These are phyloP conservation scores for Drosophila pseudotakahashii DNA, from an alignment of 2,888 invertebrate species.

Conservation along the genomic window DNA sequence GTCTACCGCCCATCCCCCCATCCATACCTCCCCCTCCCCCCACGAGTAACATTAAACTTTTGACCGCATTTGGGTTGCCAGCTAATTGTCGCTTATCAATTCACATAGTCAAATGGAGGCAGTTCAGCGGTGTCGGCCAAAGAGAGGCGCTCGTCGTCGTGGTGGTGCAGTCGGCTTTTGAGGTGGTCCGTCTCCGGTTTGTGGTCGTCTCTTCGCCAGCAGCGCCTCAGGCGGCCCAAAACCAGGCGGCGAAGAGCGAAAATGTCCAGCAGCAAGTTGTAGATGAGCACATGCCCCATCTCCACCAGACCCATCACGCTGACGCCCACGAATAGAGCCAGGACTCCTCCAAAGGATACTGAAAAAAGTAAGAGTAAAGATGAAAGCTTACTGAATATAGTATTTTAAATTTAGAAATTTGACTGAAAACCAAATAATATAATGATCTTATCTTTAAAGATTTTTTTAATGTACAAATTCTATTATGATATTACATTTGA, in stretches of 20 bases:
- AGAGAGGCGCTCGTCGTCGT: conserved; percentile 36
- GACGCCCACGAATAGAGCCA: conserved; percentile 83
- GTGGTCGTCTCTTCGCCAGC: conserved; percentile 3
- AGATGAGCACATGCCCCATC: conserved; percentile 60
- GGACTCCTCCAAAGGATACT: conserved; percentile 85
- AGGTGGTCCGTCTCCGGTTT: conserved; percentile 4
- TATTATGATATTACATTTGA: too few relatives aligned
- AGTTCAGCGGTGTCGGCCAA: conserved; percentile 64
- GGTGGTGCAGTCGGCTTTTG: conserved; percentile 8
- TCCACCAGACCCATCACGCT: conserved; percentile 73
- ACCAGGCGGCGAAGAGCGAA: conserved; percentile 39
- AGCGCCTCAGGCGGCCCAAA: conserved; percentile 6
- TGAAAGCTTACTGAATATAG: too few relatives aligned
- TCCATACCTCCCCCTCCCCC: conserved; percentile 7
- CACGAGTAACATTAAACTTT: conserved; percentile 64
- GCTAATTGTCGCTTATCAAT: conserved; percentile 67
- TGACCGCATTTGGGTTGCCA: conserved; percentile 65
- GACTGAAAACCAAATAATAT: too few relatives aligned
- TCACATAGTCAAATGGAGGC: conserved; percentile 66
- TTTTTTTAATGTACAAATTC: too few relatives aligned
- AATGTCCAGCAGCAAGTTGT: conserved; percentile 49
- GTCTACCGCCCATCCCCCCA: not conserved
- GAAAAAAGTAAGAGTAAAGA: not conserved
- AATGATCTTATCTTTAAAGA: too few relatives aligned
- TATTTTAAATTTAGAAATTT: too few relatives aligned